A percentile compares a stretch with the other conserved stretches of the same genome.
These are phyloP conservation scores for Anguilla obscura DNA, from an alignment of 2,797 vertebrate genomes.

Conservation along the genomic window DNA sequence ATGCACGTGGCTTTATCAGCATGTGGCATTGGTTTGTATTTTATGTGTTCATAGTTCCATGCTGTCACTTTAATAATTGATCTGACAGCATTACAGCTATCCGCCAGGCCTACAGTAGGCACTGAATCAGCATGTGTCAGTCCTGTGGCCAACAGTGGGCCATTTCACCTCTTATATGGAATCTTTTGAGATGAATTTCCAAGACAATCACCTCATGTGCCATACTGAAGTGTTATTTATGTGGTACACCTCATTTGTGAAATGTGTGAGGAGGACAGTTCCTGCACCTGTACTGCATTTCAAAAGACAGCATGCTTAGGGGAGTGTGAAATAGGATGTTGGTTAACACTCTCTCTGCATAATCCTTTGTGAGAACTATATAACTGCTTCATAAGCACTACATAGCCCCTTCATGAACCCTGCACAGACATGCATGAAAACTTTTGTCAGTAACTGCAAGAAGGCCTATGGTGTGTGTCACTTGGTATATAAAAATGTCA, in stretches of 20 bases:
- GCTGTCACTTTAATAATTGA: slow-evolving; percentile 49
- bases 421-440: not conserved
- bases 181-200: slow-evolving; percentile 27
- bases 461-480: not conserved
- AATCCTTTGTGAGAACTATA: not conserved
- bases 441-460: slow-evolving; percentile 13
- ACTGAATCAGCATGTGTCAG: slow-evolving; percentile 52
- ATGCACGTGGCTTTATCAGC: slow-evolving; percentile 30
- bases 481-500: not conserved
- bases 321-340: not conserved
- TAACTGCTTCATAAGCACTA: not conserved
- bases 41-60: slow-evolving; percentile 45
- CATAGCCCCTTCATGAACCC: not conserved
- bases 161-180: not conserved
- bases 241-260: slow-evolving; percentile 26
- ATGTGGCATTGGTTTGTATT: slow-evolving; percentile 34
- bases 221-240: not conserved
- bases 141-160: not conserved
- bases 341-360: not conserved
- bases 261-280: slow-evolving; percentile 13
- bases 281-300: not conserved
- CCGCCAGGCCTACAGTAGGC: slow-evolving; percentile 53
- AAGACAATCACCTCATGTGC: not conserved
- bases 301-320: not conserved
- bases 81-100: slow-evolving; percentile 49